These are phyloP conservation scores for Megalonaias nervosa DNA, from an alignment of 1,140 invertebrate species.

Conservation along the genomic window DNA sequence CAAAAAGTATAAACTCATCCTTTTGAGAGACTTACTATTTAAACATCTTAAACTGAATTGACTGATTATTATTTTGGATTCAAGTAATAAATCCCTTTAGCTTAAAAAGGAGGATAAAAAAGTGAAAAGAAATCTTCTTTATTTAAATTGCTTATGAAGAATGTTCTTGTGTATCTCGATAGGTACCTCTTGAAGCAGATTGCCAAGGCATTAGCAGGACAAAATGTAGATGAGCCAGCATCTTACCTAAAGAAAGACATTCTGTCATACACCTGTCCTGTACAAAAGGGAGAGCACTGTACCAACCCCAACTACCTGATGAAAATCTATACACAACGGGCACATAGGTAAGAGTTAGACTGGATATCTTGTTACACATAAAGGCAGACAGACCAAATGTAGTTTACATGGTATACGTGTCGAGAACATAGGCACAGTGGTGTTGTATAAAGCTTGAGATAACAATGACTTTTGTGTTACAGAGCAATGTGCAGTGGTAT, in stretches of 20 bases:
- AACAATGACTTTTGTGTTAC: too few species aligned
- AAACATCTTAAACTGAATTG: neutral
- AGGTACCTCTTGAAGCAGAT: slow-evolving; percentile 51
- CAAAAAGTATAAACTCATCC: too few species aligned
- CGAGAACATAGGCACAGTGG: neutral
- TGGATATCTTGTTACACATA: neutral
- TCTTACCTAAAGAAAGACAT: slow-evolving; percentile 39
- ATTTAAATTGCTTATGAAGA: neutral
- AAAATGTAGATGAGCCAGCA: slow-evolving; percentile 21
- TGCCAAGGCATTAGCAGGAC: slow-evolving; percentile 38
- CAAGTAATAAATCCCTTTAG: neutral
- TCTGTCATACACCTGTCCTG: slow-evolving; percentile 9
- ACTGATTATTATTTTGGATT: neutral
- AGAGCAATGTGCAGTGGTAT: too few species aligned
- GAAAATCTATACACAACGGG: slow-evolving; percentile 35
- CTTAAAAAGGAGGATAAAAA: neutral
- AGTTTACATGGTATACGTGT: neutral
- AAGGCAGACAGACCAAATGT: neutral
- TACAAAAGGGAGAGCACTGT: slow-evolving; percentile 25
- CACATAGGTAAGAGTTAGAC: slow-evolving; percentile 25
- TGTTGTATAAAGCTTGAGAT: too few species aligned
- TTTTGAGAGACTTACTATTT: too few species aligned
- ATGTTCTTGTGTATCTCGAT: neutral
- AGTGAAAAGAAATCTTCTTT: too few species aligned
- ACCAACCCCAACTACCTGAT: slow-evolving; percentile 24